Evolutionary conservation across 2,888 invertebrate genomes (phyloP), one percentile per base, ranked within the genome.

Genomic region (Eueremaeus valkanovi): DNA sequence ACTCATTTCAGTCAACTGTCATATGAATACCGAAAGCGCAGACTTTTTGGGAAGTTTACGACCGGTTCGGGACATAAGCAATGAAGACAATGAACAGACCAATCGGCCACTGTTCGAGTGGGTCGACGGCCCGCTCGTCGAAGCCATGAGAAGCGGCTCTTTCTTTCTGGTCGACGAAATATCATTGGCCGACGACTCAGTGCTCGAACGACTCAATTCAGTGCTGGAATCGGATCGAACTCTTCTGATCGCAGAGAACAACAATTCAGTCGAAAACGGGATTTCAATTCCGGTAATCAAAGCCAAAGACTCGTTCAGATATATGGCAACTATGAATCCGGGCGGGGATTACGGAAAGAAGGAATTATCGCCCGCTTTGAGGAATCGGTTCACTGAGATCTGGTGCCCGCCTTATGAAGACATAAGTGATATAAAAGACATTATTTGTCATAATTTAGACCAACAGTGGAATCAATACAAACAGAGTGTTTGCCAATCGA

Each of bases 261-360:
- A 76, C 40, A 85, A 90, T 3, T 87, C 90, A 58, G 87, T 89
- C 0, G 72, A 72, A 24, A 36, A 72, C 33, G 76, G 42, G 31
- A 81, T 85, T 13, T 79, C 78, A 24, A 63, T 75, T 36, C 45
- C 27, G 16, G 18, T 75, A 5, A 75, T 78, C 21, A 45, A 58
- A 72, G 91, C 92, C 0, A 81, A 87, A 75, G 83, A 88, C 8
- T 87, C 88, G 13, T 99, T 99, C 83, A 90, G 92, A 80, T 92
- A 99, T 81, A 88, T 98, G 76, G 95, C 94, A 1, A 99, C 99
- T 0, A 99, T 99, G 99, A 99, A 99, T 86, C 99, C 99, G 9
- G 97, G 98, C 16, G 98, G 98, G 0, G 99, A 99, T 86, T 99
- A 93, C 83, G 99, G 99, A 3, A 99, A 99, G 83, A 99, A 99